phyloP scores from a whole-genome alignment of 2,888 invertebrate genomes.

The Diarsia rubi region DNA sequence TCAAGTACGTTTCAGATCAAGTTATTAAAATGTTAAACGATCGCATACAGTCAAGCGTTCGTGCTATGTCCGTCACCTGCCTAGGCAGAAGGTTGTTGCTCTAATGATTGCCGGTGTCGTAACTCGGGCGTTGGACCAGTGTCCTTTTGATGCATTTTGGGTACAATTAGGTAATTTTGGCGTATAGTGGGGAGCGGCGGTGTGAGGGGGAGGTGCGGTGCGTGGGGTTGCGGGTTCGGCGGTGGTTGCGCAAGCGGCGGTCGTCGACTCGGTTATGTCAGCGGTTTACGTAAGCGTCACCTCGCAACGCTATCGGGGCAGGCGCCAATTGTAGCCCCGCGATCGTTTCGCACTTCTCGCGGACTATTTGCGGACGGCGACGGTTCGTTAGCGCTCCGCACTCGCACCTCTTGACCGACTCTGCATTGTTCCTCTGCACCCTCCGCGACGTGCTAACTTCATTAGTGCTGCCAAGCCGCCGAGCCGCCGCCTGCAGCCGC shows the following conservation, averaged over 20 bases:
- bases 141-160: slow-evolving; percentile 89
- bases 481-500: slow-evolving; percentile 26
- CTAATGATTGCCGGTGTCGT: slow-evolving; percentile 84
- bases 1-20: slow-evolving; percentile 69
- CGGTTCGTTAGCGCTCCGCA: slow-evolving; percentile 81
- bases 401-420: slow-evolving; percentile 73
- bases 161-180: slow-evolving; percentile 88
- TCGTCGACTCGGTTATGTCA: slow-evolving; percentile 91
- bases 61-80: slow-evolving; percentile 77
- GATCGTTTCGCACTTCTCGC: slow-evolving; percentile 87
- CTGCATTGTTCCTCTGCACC: slow-evolving; percentile 74
- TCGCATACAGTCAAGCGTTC: slow-evolving; percentile 71
- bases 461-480: slow-evolving; percentile 58
- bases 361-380: slow-evolving; percentile 85
- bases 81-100: slow-evolving; percentile 86
- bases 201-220: slow-evolving; percentile 79
- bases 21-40: slow-evolving; percentile 80
- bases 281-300: slow-evolving; percentile 89
- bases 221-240: slow-evolving; percentile 88
- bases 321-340: slow-evolving; percentile 85
- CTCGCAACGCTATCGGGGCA: slow-evolving; percentile 88
- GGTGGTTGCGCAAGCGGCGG: slow-evolving; percentile 88
- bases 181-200: slow-evolving; percentile 77
- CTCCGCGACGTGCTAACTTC: slow-evolving; percentile 72
- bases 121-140: slow-evolving; percentile 84